Conservation (phyloP, 2,797 vertebrate genomes). For the Morelia viridis region DNA sequence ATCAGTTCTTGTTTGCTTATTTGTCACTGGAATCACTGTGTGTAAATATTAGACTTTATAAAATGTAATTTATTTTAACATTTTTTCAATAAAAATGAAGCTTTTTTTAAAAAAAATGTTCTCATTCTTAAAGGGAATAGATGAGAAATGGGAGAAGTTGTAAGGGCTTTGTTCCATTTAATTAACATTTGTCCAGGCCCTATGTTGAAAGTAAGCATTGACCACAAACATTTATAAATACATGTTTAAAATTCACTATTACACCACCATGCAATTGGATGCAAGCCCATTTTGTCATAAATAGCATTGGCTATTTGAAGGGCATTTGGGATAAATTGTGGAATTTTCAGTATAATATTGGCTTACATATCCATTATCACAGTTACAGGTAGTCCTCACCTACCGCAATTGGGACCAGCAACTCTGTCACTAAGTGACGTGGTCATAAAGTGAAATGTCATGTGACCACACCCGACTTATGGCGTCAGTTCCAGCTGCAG, state of each 20-base stretch:
- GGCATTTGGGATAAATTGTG: neutral
- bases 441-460: neutral
- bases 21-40: constrained; percentile 72
- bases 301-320: neutral
- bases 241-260: neutral
- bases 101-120: constrained; percentile 35
- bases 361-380: neutral
- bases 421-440: neutral
- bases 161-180: neutral
- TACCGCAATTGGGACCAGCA: neutral
- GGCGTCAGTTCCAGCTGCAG: neutral
- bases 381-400: neutral
- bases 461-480: neutral
- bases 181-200: neutral
- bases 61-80: constrained; percentile 83
- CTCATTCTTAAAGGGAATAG: constrained; percentile 6
- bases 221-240: neutral
- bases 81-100: constrained; percentile 78
- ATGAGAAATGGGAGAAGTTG: neutral
- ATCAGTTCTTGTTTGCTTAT: constrained; percentile 60
- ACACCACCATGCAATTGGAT: neutral
- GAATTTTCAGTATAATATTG: neutral
- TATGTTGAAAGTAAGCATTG: neutral
- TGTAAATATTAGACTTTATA: constrained; percentile 72
- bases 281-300: neutral